These are phyloP conservation scores for Saxidomus purpurata DNA, from an alignment of 1,140 invertebrate genomes.

Conservation along the genomic window DNA sequence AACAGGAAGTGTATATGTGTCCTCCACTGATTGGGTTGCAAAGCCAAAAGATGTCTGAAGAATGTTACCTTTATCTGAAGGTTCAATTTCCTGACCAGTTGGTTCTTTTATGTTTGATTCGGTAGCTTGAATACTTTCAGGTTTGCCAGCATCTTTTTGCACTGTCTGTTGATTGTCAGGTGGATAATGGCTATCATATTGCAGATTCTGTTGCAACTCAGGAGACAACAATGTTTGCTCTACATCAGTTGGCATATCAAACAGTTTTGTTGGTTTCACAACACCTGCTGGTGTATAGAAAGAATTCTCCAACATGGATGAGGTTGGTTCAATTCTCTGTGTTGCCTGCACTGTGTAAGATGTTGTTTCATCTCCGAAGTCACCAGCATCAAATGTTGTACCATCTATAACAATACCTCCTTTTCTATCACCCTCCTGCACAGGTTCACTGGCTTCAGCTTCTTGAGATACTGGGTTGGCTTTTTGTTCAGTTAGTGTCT, in stretches of 20 bases:
- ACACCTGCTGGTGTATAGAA: not conserved
- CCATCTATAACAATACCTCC: conserved; percentile 69
- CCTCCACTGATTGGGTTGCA: not conserved
- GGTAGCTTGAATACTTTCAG: not conserved
- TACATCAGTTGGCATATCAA: not conserved
- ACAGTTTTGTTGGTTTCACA: conserved; percentile 7
- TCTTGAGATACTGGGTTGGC: not conserved
- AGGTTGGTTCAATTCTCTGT: not conserved
- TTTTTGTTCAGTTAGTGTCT: not conserved
- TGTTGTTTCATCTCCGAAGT: conserved; percentile 31
- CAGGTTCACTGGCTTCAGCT: not conserved
- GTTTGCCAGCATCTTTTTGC: not conserved
- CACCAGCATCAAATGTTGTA: conserved; percentile 61
- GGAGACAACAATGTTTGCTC: not conserved
- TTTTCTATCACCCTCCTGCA: not conserved
- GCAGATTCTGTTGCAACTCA: not conserved
- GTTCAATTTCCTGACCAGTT: not conserved
- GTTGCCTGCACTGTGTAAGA: not conserved
- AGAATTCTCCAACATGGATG: not conserved
- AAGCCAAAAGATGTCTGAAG: conserved; percentile 36
- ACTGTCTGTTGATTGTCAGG: not conserved
- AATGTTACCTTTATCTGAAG: not conserved
- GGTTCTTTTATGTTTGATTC: not conserved
- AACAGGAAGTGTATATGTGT: conserved; percentile 25
- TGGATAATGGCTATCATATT: not conserved